These are phyloP conservation scores for Alviniconcha strummeri DNA, from an alignment of 2,888 invertebrate species.

Conservation along the genomic window DNA sequence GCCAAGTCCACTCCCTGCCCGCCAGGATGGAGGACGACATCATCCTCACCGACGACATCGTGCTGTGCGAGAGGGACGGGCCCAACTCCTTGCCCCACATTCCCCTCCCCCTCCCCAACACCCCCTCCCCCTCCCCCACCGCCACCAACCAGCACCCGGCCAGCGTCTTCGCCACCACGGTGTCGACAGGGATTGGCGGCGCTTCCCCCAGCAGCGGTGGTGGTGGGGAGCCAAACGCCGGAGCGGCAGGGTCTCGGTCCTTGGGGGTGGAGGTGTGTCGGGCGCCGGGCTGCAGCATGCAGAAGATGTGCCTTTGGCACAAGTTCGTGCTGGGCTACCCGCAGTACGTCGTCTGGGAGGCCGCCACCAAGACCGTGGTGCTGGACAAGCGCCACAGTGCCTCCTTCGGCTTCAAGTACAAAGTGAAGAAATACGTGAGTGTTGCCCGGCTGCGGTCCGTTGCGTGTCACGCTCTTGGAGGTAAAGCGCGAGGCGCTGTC, in stretches of 20 bases:
- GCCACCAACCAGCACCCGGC: not conserved
- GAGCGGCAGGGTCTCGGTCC: not conserved
- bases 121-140: not conserved
- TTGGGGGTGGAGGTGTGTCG: slow-evolving; percentile 27
- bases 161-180: too few relatives aligned
- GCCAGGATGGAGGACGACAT: slow-evolving; percentile 25
- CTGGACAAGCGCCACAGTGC: slow-evolving; percentile 45
- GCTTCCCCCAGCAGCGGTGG: not conserved
- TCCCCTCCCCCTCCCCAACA: not conserved
- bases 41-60: slow-evolving; percentile 26
- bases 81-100: not conserved
- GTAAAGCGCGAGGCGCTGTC: too few relatives aligned
- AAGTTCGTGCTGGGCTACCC: slow-evolving; percentile 43
- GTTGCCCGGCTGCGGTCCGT: not conserved
- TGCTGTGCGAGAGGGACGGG: slow-evolving; percentile 12
- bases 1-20: not conserved
- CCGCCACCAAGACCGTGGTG: slow-evolving; percentile 51
- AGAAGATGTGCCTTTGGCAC: slow-evolving; percentile 34
- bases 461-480: not conserved
- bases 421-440: slow-evolving; percentile 56
- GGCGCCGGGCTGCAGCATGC: slow-evolving; percentile 5
- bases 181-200: not conserved
- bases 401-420: slow-evolving; percentile 55
- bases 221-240: not conserved
- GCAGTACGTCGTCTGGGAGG: slow-evolving; percentile 57